Conservation (phyloP, 2,113 vertebrate species). For the Cyanoderma ruficeps region DNA sequence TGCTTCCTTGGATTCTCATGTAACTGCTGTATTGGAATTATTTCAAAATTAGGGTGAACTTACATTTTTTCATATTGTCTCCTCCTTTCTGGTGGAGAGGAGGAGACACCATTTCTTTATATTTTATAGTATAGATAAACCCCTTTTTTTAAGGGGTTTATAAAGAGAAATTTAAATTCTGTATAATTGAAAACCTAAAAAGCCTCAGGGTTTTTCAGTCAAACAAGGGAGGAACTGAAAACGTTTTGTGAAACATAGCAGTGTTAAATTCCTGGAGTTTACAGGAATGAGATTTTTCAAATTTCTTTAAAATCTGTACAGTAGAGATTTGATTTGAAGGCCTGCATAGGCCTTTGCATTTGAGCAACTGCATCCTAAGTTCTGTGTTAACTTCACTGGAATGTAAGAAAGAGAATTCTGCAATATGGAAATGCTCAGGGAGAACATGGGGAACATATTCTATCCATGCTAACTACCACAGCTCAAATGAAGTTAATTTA, state of each 20-base stretch:
- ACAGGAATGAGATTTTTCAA: neutral
- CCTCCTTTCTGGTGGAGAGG: neutral
- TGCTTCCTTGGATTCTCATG: neutral
- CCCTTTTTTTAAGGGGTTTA: neutral
- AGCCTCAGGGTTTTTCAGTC: neutral
- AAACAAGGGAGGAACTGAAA: neutral
- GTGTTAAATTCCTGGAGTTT: neutral
- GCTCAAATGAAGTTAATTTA: neutral
- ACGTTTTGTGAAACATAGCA: neutral
- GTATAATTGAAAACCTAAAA: neutral
- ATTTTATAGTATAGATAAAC: neutral
- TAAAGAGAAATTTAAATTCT: neutral
- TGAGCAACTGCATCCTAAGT: neutral
- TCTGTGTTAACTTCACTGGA: neutral
- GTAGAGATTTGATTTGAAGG: neutral
- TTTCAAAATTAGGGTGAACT: neutral
- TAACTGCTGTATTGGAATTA: neutral
- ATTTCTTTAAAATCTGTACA: neutral
- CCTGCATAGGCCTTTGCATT: neutral
- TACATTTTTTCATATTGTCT: neutral
- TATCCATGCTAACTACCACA: neutral
- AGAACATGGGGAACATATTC: neutral
- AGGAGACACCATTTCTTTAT: neutral
- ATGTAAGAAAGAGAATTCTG: neutral
- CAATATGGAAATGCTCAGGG: neutral